phyloP scores from a whole-genome alignment of 1,140 invertebrate genomes.

The Drosophila oshimai region DNA sequence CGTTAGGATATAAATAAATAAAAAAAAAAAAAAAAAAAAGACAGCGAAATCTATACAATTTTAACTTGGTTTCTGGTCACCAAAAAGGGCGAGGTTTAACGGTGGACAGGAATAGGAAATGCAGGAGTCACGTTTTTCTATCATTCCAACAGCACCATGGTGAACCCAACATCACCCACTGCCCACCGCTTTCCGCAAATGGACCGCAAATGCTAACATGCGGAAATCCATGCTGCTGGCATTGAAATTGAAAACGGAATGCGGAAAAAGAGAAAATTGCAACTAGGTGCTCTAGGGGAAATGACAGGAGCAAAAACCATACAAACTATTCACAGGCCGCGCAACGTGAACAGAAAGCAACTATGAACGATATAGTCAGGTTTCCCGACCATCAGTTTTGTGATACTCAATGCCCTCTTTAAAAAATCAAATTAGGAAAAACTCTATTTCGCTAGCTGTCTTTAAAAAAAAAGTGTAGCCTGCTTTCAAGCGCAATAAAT shows the following conservation, averaged over 20 bases:
- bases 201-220: slow-evolving; percentile 74
- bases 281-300: slow-evolving; percentile 17
- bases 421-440: too few species aligned
- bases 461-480: too few species aligned
- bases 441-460: too few species aligned
- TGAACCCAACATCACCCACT: slow-evolving; percentile 20
- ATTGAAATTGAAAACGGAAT: slow-evolving; percentile 63
- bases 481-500: too few species aligned
- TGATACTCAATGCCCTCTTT: too few species aligned
- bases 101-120: slow-evolving; percentile 12
- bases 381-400: too few species aligned
- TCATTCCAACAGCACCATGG: slow-evolving; percentile 71
- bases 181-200: slow-evolving; percentile 53
- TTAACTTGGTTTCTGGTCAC: too few species aligned
- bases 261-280: slow-evolving; percentile 1
- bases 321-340: slow-evolving; percentile 47
- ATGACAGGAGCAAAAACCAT: slow-evolving; percentile 51
- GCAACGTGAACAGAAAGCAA: slow-evolving; percentile 7
- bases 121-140: slow-evolving; percentile 69
- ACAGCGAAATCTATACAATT: too few species aligned
- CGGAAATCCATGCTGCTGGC: slow-evolving; percentile 73
- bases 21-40: too few species aligned
- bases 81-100: neutral
- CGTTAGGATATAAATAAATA: too few species aligned
- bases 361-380: too few species aligned